Evolutionary conservation across 1,140 invertebrate genomes (phyloP), one percentile per base, ranked within the genome.

Genomic region (Drosophila athabasca): DNA sequence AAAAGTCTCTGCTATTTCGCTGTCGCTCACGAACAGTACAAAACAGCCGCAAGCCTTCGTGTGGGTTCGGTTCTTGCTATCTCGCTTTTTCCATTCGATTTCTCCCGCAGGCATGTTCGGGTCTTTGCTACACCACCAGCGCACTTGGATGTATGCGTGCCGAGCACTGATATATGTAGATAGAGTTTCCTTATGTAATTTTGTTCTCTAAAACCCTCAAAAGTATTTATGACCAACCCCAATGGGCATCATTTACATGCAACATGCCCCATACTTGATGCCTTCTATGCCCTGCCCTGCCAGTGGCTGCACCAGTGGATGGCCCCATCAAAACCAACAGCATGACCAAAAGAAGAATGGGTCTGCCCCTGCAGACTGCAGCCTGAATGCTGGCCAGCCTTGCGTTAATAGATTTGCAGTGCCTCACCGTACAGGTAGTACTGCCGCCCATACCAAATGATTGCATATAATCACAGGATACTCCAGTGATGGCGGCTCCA

Each of bases 351-450:
- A 44, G 11, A 17, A 11, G 51, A 26, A 66, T 9, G 31, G 7
- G 3, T 31, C 31, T 60, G 31, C 4, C 35, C 11, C 8, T 35
- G 26, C 52, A 39, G 6, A 45, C 17, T 72, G 57, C 67, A 62
- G n/a, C 51, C 58, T 51, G 64, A 11, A 7, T 39, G 26, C 51
- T 4, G 5, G 24, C 4, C 24, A 26, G 24, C 24, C 4, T 5
- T 43, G 46, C 46, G 74, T 65, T 85, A 87, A 87, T 87, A 87
- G 82, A 87, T 87, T 87, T 75, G 64, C 52, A 73, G 44, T 58
- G 52, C 31, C 49, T 52, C 46, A 15, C 17, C 17, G 13, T 35
- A 53, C 46, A 19, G 17, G 17, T 19, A 19, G 17, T 19, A 19
- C 44, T 51, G 41, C 8, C 4, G 11, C 57, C 64, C 74, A 51